These are phyloP conservation scores for Macaca fascicularis DNA, from an alignment of 2,113 vertebrate species.

Conservation along the genomic window DNA sequence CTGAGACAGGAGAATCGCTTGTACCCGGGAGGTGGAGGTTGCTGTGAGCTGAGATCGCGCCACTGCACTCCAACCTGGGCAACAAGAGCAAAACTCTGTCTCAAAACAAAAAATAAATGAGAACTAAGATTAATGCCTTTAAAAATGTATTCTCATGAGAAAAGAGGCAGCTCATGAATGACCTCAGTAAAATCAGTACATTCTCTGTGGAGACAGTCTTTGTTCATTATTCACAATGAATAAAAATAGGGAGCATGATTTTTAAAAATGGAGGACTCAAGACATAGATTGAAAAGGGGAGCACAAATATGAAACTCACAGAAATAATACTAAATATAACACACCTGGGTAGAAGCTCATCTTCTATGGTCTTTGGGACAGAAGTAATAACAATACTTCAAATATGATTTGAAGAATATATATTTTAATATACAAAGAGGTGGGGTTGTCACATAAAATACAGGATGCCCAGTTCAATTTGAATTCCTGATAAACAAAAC, in stretches of 20 bases:
- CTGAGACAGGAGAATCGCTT: no score
- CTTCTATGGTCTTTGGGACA: neutral
- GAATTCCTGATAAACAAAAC: neutral
- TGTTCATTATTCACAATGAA: neutral
- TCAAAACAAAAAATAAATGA: neutral
- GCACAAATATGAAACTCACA: neutral
- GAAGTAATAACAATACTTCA: neutral
- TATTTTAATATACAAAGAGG: neutral
- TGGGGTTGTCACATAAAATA: neutral
- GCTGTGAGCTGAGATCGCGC: no score
- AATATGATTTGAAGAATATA: neutral
- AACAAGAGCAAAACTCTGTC: no score
- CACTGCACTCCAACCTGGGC: no score
- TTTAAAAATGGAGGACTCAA: neutral
- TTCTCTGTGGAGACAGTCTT: neutral
- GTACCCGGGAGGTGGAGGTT: no score
- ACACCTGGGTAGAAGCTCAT: neutral
- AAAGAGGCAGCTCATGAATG: neutral
- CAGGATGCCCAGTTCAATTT: neutral
- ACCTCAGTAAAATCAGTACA: neutral
- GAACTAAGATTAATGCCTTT: neutral
- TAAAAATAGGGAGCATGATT: neutral
- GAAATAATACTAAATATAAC: neutral
- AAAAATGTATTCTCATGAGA: neutral
- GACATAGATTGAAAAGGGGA: constrained; percentile 13